Evolutionary conservation across 2,113 vertebrate genomes (phyloP).

Genomic region (Poeciliopsis occidentalis): DNA sequence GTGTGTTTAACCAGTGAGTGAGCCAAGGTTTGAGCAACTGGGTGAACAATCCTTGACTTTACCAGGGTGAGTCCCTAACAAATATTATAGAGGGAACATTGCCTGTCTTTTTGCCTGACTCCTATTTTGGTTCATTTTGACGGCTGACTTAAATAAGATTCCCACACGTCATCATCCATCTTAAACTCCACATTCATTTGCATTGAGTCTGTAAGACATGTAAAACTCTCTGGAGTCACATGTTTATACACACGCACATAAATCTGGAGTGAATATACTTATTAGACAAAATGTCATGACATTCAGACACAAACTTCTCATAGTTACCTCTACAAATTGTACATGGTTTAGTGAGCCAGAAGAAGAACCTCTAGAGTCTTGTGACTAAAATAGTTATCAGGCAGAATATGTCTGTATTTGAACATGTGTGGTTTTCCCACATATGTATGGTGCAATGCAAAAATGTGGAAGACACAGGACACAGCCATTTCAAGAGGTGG

Average conservation of each 20-base stretch:
- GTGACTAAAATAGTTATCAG: constrained; percentile 25
- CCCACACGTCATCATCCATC: constrained; percentile 48
- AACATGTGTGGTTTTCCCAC: constrained; percentile 52
- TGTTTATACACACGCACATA: constrained; percentile 37
- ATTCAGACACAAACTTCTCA: constrained; percentile 47
- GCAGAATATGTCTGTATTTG: constrained; percentile 22
- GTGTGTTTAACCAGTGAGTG: constrained; percentile 7
- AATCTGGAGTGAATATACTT: constrained; percentile 39
- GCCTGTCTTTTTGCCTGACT: constrained; percentile 45
- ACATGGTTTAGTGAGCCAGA: constrained; percentile 22
- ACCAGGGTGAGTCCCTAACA: constrained; percentile 50
- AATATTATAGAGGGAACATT: constrained; percentile 26
- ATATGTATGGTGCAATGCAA: constrained; percentile 34
- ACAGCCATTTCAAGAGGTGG: constrained; percentile 51
- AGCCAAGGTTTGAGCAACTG: constrained; percentile 35
- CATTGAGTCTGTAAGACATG: constrained; percentile 14
- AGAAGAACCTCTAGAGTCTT: constrained; percentile 19
- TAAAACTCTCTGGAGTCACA: constrained; percentile 29
- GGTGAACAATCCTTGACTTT: constrained; percentile 48
- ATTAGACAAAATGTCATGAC: constrained; percentile 43
- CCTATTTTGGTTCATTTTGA: constrained; percentile 34
- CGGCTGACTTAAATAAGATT: constrained; percentile 44
- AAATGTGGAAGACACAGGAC: constrained; percentile 43
- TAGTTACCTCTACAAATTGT: constrained; percentile 41
- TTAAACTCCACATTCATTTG: constrained; percentile 5